Evolutionary conservation across 2,113 vertebrate species (phyloP), one percentile per base, ranked within the genome.

Genomic region (Sinocyclocheilus grahami): DNA sequence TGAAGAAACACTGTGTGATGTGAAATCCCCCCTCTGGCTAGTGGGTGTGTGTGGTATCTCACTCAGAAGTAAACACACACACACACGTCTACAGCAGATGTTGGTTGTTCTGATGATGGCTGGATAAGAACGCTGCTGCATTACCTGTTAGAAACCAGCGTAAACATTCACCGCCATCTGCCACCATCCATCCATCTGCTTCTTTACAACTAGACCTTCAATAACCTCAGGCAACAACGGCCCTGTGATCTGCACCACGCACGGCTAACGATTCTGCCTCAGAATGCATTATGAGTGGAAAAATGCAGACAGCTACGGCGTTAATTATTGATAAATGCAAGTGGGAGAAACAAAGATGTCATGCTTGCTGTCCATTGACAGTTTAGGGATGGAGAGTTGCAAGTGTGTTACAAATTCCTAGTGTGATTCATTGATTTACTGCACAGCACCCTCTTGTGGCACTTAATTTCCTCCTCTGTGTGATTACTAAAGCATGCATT

Each of bases 371-470:
- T 46, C 79, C 14, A 62, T 42, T 37, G 22, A 74, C 27, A 55
- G 55, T 51, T 86, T 62, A 63, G 42, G 14, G n/a, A 75, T 33
- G 14, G 5, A 48, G 79, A 65, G 78, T 5, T 39, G 39, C 11
- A 42, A 42, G 37, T 72, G 69, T 71, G 67, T 72, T 1, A 42
- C 16, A 75, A 14, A 30, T 65, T 39, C 24, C 22, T 12, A 33
- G 46, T 74, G 14, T 27, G 5, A 71, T n/a, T 1, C 24, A 22
- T 51, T 79, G 3, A 78, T 85, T 81, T 90, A 89, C 86, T 77
- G 86, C 90, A 86, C 89, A 92, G 90, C 87, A n/a, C 92, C 88
- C 7, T 51, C 93, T 92, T 79, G 90, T 92, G 94, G 89, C 42
- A 27, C 8, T 5, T 9, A 2, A 27, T 6, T 13, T 58, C 53